Base-by-base conservation (phyloP, 1,140 invertebrate genomes). In the Papilio dardanus region DNA sequence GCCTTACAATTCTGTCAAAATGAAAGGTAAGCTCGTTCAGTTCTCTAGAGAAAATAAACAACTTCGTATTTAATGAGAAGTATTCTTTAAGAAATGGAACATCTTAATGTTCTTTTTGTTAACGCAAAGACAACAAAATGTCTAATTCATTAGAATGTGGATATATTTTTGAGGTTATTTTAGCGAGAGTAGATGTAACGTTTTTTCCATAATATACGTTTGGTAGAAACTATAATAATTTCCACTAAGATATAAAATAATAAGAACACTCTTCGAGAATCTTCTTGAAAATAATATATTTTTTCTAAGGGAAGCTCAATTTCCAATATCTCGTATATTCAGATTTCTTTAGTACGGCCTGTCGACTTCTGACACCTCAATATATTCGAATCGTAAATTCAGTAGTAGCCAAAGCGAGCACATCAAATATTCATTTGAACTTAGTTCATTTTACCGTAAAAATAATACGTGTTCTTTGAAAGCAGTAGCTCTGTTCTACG, bases 31-130 rank as follows among this genome's bases (percentile, higher is more conserved):
- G 21, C 54, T 58, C 24, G 21, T 54, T 58, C 24, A 24, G 54
- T 58, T 54, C 54, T 58, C 54, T 58, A 58, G 54, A 58, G 54
- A 58, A 58, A 58, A 58, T 58, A 58, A 58, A 58, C 54, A 58
- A 58, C 28, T 58, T 58, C 54, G 54, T 28, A 58, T 58, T 30
- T 58, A 58, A 58, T 58, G 54, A 58, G 54, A 58, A 28, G 54
- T 58, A 28, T 58, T 58, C 21, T 58, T 58, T 58, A 28, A 58
- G 54, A 58, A 58, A 58, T 58, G 54, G 24, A 58, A 24, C 3
- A 24, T 12, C 24, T 58, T 58, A 58, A 58, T 58, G 54, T 58
- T 50, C 10, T 58, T 58, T 58, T 58, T 58, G 21, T 58, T 24
- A 50, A 50, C 21, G 12, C 14, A 28, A 28, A 58, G 21, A 14